A percentile compares a stretch with the other conserved stretches of the same genome.
phyloP scores from a whole-genome alignment of 2,797 vertebrate species.

The Platyrinchus mystaceus region DNA sequence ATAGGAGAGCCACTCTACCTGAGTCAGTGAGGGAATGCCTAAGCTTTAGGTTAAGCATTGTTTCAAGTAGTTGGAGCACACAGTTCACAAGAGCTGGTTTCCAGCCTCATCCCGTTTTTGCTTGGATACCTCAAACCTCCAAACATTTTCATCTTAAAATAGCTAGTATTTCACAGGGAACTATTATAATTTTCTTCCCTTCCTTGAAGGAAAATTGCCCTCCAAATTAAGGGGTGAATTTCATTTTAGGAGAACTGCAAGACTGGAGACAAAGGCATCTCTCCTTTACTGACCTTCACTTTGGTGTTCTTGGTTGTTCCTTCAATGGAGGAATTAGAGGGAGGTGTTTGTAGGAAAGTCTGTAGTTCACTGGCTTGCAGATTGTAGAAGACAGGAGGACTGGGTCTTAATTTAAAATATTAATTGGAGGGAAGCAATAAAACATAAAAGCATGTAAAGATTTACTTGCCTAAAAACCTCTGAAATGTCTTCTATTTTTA shows the following conservation, averaged over 20 bases:
- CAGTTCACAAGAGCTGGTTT: neutral
- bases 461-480: conserved; percentile 68
- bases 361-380: conserved; percentile 51
- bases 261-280: neutral
- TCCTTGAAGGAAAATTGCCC: neutral
- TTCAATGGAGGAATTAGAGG: neutral
- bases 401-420: conserved; percentile 68
- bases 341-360: conserved; percentile 33
- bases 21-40: neutral
- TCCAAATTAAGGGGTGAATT: conserved; percentile 18
- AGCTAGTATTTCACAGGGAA: neutral
- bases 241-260: neutral
- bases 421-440: conserved; percentile 69
- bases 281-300: neutral
- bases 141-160: neutral
- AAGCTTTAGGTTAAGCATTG: neutral
- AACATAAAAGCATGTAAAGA: conserved; percentile 47
- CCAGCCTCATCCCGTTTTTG: neutral
- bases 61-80: neutral
- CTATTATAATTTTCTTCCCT: neutral
- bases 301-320: neutral
- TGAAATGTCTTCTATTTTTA: conserved; percentile 79
- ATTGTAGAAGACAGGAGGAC: conserved; percentile 21
- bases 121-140: neutral
- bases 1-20: neutral